Evolutionary conservation across 2,113 vertebrate species (phyloP).

Genomic region (Ahaetulla prasina): DNA sequence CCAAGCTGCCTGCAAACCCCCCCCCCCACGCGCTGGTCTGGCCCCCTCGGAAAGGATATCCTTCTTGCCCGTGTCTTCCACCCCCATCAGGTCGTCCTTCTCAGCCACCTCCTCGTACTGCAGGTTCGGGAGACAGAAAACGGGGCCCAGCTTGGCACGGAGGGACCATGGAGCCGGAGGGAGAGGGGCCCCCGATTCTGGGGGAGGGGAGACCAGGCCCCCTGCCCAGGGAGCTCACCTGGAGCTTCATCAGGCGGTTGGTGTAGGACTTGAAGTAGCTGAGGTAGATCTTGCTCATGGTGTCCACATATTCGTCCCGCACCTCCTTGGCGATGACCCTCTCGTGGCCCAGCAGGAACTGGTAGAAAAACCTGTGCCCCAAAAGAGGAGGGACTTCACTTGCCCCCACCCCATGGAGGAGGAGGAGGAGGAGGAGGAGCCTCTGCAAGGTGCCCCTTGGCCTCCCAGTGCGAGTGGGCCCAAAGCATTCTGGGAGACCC

Average conservation of each 20-base stretch:
- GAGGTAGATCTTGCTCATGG: slow-evolving; percentile 90
- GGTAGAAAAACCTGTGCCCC: slow-evolving; percentile 83
- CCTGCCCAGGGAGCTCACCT: slow-evolving; percentile 69
- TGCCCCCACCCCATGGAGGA: not conserved
- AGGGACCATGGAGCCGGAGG: not conserved
- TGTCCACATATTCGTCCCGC: slow-evolving; percentile 88
- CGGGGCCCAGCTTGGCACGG: rapidly evolving
- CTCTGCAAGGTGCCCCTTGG: not conserved
- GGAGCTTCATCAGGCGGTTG: slow-evolving; percentile 86
- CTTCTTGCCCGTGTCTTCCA: slow-evolving; percentile 92
- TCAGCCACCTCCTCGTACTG: slow-evolving; percentile 93
- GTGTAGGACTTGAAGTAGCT: slow-evolving; percentile 93
- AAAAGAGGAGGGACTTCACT: not conserved
- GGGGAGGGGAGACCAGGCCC: no score
- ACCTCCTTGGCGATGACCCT: slow-evolving; percentile 86
- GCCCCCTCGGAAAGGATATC: slow-evolving; percentile 74
- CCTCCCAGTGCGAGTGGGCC: not conserved
- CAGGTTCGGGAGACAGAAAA: not conserved
- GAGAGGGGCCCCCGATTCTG: rapidly evolving
- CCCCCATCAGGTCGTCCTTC: slow-evolving; percentile 92
- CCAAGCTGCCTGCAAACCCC: not conserved
- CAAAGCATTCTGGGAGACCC: no score
- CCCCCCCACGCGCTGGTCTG: rapidly evolving
- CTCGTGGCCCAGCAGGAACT: slow-evolving; percentile 89
- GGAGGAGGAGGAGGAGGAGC: rapidly evolving